phyloP scores from a whole-genome alignment of 2,888 invertebrate species.

The Archips crataeganus region DNA sequence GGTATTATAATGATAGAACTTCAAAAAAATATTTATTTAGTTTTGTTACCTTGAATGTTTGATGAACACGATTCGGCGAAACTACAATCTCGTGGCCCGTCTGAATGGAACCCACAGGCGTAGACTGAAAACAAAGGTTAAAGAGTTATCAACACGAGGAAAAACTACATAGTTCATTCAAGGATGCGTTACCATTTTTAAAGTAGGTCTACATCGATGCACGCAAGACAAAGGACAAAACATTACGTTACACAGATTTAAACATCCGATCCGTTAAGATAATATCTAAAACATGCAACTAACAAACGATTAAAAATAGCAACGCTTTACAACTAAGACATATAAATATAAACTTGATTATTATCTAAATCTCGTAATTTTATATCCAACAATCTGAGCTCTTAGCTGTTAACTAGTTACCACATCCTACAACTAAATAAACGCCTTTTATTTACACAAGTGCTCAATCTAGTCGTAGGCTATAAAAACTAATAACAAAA shows the following conservation, averaged over 20 bases:
- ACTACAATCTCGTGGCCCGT: constrained; percentile 96
- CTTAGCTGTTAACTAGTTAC: constrained; percentile 8
- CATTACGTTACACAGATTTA: neutral
- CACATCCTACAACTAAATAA: constrained; percentile 19
- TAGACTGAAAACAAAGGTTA: constrained; percentile 89
- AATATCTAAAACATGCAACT: too few species aligned
- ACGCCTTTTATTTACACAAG: constrained; percentile 12
- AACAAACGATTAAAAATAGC: constrained; percentile 7
- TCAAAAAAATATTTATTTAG: constrained; percentile 6
- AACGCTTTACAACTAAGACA: constrained; percentile 16
- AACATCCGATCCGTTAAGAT: too few species aligned
- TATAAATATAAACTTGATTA: neutral
- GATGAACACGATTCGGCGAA: constrained; percentile 95
- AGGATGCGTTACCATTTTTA: constrained; percentile 13
- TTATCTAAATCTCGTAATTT: neutral
- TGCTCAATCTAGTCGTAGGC: constrained; percentile 24
- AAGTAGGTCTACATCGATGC: neutral
- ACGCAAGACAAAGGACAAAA: neutral
- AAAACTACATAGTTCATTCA: neutral
- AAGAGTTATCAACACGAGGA: constrained; percentile 21
- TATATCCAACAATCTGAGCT: neutral
- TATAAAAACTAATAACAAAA: constrained; percentile 14
- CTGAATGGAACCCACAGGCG: constrained; percentile 96
- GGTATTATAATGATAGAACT: neutral
- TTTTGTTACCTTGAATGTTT: constrained; percentile 89